These are phyloP conservation scores for Prolemur simus DNA, from an alignment of 2,113 vertebrate genomes.

Conservation along the genomic window DNA sequence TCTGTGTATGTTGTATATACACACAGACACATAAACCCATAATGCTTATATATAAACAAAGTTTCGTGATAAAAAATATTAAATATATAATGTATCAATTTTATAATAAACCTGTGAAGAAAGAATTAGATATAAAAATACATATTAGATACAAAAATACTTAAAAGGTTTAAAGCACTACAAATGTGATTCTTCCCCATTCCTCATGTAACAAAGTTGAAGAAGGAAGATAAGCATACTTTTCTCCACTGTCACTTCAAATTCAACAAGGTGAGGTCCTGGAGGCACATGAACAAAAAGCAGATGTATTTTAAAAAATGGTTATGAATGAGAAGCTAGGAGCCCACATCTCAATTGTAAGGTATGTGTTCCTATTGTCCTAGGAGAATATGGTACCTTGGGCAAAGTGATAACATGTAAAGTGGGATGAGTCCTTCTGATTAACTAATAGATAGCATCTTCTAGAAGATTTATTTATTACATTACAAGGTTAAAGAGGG, in stretches of 20 bases:
- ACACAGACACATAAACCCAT: not conserved
- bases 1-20: not conserved
- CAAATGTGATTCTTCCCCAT: not conserved
- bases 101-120: not conserved
- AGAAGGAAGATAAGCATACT: not conserved
- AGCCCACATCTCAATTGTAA: not conserved
- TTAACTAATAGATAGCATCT: not conserved
- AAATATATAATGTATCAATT: not conserved
- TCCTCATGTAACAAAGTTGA: not conserved
- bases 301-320: not conserved
- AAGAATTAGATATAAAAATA: not conserved
- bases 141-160: not conserved
- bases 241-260: not conserved
- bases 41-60: not conserved
- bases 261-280: not conserved
- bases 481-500: not conserved
- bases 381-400: not conserved
- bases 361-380: not conserved
- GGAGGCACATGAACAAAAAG: not conserved
- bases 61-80: not conserved
- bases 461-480: conserved; percentile 7
- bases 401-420: not conserved
- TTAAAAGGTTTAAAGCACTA: not conserved
- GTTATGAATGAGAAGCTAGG: not conserved
- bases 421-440: not conserved